Percentiles rank a stretch among this genome's conserved stretches.
These are phyloP conservation scores for Hydrolagus affinis DNA, from an alignment of 2,113 vertebrate species.

Conservation along the genomic window DNA sequence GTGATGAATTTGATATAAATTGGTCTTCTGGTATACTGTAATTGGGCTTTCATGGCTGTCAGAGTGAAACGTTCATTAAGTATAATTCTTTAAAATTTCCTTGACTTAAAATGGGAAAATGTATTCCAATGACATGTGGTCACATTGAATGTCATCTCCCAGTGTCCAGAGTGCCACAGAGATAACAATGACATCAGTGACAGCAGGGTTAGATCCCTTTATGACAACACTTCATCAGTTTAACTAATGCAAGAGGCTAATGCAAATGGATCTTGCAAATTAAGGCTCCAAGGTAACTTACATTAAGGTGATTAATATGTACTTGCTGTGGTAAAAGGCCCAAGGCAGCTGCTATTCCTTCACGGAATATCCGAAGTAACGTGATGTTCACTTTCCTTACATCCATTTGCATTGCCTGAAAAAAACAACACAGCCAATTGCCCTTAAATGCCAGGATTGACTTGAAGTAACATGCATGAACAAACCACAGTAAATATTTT, in stretches of 20 bases:
- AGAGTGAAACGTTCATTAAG: not conserved
- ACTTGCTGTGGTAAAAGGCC: conserved; percentile 72
- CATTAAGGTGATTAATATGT: conserved; percentile 85
- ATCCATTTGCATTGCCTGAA: conserved; percentile 81
- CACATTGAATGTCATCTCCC: not conserved
- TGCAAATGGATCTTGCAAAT: not conserved
- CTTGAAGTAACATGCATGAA: too few relatives aligned
- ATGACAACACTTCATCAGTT: not conserved
- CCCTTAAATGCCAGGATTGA: too few relatives aligned
- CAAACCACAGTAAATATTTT: too few relatives aligned
- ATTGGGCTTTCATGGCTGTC: not conserved
- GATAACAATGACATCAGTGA: not conserved
- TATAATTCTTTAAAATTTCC: not conserved
- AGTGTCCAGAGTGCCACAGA: not conserved
- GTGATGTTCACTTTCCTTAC: conserved; percentile 76
- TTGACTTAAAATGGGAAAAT: not conserved
- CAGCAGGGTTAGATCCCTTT: not conserved
- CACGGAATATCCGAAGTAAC: conserved; percentile 76
- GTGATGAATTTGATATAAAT: not conserved
- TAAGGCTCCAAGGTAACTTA: conserved; percentile 48
- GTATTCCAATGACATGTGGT: not conserved
- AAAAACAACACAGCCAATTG: conserved; percentile 35
- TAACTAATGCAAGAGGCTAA: not conserved
- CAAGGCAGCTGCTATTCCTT: conserved; percentile 76
- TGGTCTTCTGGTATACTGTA: not conserved